Conservation (phyloP, 2,113 vertebrate genomes). For the Rhodinocichla rosea region DNA sequence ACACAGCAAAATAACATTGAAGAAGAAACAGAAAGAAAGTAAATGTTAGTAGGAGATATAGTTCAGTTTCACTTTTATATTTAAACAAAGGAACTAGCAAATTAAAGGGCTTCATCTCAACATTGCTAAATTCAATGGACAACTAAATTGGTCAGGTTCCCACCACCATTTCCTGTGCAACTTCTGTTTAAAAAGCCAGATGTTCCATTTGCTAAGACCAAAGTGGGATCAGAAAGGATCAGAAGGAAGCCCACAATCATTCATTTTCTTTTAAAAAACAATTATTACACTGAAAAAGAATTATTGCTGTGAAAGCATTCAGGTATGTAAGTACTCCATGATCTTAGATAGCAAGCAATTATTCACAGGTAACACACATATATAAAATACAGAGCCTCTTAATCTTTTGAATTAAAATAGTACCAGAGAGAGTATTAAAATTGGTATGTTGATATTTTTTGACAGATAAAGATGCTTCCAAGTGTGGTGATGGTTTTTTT, state of each 20-base stretch:
- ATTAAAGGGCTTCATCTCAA: neutral
- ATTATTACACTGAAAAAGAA: neutral
- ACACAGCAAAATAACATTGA: constrained; percentile 66
- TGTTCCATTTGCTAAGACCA: neutral
- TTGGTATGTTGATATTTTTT: neutral
- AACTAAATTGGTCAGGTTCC: neutral
- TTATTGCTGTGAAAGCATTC: neutral
- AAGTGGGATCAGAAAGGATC: neutral
- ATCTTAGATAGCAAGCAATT: neutral
- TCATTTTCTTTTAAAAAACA: neutral
- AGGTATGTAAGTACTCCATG: neutral
- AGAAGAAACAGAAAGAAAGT: constrained; percentile 78
- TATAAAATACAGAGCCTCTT: neutral
- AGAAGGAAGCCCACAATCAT: neutral
- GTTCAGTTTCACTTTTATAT: neutral
- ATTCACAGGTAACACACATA: neutral
- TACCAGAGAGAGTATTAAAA: neutral
- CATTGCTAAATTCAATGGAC: neutral
- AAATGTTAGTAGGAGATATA: constrained; percentile 70
- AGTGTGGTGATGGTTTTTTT: accelerated
- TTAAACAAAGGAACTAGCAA: constrained; percentile 29
- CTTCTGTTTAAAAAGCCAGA: neutral
- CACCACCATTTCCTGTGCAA: neutral
- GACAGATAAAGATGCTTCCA: neutral
- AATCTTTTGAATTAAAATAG: neutral